A percentile compares a stretch with the other conserved stretches of the same genome.
Conservation (phyloP, 2,113 vertebrate species). For the Capricornis sumatraensis region DNA sequence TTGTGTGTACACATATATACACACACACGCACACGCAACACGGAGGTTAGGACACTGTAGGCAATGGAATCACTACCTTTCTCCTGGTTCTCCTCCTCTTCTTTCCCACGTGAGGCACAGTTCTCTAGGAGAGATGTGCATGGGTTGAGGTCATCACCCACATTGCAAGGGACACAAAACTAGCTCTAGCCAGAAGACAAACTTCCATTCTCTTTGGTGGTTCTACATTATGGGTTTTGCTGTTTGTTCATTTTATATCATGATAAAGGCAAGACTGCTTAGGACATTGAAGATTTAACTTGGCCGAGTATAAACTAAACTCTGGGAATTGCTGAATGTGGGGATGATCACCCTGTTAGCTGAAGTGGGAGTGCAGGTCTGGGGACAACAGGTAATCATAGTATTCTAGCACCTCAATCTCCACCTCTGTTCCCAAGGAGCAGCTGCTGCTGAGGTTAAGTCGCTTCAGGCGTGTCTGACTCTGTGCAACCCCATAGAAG, state of each 20-base stretch:
- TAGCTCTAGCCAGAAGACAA: not conserved
- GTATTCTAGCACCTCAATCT: not conserved
- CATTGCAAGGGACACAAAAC: not conserved
- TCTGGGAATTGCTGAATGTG: not conserved
- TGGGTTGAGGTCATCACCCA: not conserved
- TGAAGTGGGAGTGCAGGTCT: not conserved
- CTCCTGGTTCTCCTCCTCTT: not conserved
- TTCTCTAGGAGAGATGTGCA: rapidly evolving
- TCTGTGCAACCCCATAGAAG: too few relatives aligned
- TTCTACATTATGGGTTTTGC: not conserved
- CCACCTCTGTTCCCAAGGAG: not conserved
- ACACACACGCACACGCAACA: not conserved
- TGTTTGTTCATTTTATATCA: not conserved
- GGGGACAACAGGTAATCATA: not conserved
- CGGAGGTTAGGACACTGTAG: not conserved
- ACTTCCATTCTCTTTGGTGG: not conserved
- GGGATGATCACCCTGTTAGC: not conserved
- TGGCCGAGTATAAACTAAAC: not conserved
- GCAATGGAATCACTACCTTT: not conserved
- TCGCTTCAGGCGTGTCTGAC: too few relatives aligned
- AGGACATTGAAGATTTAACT: not conserved
- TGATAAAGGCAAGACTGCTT: constrained; percentile 10
- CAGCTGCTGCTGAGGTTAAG: not conserved
- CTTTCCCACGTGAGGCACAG: not conserved
- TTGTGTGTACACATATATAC: too few relatives aligned